phyloP scores from a whole-genome alignment of 2,888 invertebrate species.

The Cantharis flavilabris region DNA sequence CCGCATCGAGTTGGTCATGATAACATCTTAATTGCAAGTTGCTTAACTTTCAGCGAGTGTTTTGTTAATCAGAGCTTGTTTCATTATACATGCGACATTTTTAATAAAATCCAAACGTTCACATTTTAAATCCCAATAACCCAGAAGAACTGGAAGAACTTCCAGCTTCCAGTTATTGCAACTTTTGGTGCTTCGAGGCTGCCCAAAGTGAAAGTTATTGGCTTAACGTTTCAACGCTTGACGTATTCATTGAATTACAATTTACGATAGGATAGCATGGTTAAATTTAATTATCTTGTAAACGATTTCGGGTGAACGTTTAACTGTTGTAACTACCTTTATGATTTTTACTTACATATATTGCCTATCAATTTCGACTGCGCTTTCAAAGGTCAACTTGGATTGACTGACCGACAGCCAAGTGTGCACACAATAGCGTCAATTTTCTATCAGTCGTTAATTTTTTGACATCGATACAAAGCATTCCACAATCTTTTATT shows the following conservation, averaged over 20 bases:
- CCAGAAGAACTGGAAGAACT: neutral
- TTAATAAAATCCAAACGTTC: neutral
- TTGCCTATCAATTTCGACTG: neutral
- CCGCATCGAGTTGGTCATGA: slow-evolving; percentile 53
- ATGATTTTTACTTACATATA: neutral
- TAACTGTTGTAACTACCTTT: neutral
- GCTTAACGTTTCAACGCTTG: neutral
- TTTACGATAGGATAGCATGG: neutral
- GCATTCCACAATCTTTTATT: neutral
- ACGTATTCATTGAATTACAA: neutral
- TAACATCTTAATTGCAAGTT: slow-evolving; percentile 57
- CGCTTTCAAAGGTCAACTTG: neutral
- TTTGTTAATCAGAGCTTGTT: slow-evolving; percentile 49
- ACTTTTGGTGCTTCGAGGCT: neutral
- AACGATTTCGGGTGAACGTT: neutral
- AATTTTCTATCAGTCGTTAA: neutral
- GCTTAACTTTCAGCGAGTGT: slow-evolving; percentile 54
- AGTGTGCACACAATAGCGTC: neutral
- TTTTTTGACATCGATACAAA: neutral
- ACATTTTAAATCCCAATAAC: neutral
- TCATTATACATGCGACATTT: slow-evolving; percentile 3
- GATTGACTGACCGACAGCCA: neutral
- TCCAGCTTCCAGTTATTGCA: neutral
- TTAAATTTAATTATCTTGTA: neutral
- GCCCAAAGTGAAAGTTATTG: neutral